phyloP scores from a whole-genome alignment of 2,113 vertebrate genomes.

The Phoenicopterus ruber region DNA sequence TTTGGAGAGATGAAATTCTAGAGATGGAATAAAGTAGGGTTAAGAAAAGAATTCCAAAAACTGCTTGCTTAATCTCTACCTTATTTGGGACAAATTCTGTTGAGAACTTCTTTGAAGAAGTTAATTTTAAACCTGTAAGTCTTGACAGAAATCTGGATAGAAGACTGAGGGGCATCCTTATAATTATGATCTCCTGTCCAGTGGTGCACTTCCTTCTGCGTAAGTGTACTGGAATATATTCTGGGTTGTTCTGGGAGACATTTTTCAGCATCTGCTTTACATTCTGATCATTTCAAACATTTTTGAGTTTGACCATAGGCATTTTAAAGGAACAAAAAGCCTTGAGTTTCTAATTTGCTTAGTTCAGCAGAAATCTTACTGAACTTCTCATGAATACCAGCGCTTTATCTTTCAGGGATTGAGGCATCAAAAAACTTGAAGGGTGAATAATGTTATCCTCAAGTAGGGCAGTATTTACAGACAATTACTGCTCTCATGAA shows the following conservation, averaged over 20 bases:
- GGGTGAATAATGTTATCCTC: not conserved
- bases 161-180: not conserved
- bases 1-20: not conserved
- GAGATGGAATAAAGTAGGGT: not conserved
- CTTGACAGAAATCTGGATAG: not conserved
- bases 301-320: not conserved
- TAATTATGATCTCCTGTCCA: not conserved
- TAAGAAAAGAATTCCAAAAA: not conserved
- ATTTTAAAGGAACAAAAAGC: not conserved
- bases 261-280: not conserved
- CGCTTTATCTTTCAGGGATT: not conserved
- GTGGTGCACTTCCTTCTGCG: not conserved
- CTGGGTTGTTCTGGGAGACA: not conserved
- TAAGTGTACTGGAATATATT: not conserved
- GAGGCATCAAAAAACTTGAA: not conserved
- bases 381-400: not conserved
- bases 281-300: not conserved
- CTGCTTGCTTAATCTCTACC: not conserved
- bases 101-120: not conserved
- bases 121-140: not conserved
- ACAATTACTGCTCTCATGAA: not conserved
- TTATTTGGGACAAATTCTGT: not conserved
- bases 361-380: not conserved
- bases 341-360: not conserved
- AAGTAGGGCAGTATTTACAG: not conserved